Percentiles rank a stretch among this genome's conserved stretches.
Conservation (phyloP, 1,140 invertebrate species). For the Neelides sp. region DNA sequence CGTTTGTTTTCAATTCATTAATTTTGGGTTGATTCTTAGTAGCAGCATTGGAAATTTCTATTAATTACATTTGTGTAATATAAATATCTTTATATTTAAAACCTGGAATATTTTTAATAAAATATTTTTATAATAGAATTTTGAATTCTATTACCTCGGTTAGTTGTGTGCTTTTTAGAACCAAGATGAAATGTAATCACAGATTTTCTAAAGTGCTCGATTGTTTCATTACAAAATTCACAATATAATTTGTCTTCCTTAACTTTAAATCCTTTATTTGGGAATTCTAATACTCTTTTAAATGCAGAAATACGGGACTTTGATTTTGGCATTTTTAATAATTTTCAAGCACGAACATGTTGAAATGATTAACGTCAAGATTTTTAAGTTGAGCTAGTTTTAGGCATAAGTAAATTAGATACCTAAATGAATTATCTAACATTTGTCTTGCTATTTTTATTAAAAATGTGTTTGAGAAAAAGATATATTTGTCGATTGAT, state of each 20-base stretch:
- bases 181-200: neutral
- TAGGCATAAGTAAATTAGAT: no score
- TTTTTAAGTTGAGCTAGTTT: no score
- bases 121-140: neutral
- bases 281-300: neutral
- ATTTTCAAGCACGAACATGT: no score
- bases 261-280: neutral
- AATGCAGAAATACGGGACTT: constrained; percentile 13
- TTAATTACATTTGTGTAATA: neutral
- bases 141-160: neutral
- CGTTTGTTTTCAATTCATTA: neutral
- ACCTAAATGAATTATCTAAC: no score
- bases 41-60: neutral
- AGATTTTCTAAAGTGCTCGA: neutral
- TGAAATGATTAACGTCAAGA: no score
- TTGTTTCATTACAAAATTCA: neutral
- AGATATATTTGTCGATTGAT: no score
- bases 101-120: neutral
- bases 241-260: neutral
- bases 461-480: no score
- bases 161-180: neutral
- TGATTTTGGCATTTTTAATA: no score
- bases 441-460: no score
- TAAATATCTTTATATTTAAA: neutral
- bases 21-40: neutral